Conservation (phyloP, 2,113 vertebrate genomes). For the Pomatorhinus ruficollis region DNA sequence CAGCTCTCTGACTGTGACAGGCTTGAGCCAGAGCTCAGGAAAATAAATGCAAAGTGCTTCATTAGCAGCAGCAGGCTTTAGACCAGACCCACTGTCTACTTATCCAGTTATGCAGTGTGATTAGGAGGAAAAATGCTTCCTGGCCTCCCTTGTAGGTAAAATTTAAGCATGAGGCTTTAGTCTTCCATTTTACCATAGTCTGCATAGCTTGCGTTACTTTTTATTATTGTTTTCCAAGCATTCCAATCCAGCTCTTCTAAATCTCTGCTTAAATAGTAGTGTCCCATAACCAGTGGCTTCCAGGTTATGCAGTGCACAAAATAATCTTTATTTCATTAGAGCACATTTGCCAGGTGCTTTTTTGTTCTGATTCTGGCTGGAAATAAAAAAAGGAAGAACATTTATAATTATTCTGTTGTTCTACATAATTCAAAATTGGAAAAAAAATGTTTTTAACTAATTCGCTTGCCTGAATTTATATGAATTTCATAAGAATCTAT, state of each 20-base stretch:
- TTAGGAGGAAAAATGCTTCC: slow-evolving; percentile 16
- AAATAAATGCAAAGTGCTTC: not conserved
- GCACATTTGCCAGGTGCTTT: not conserved
- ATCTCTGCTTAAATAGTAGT: not conserved
- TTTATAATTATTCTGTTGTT: not conserved
- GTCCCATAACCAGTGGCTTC: not conserved
- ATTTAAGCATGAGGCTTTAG: slow-evolving; percentile 1
- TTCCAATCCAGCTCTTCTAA: not conserved
- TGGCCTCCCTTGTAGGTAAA: not conserved
- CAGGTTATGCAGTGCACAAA: not conserved
- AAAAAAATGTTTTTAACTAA: not conserved
- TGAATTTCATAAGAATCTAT: not conserved
- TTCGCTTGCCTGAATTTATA: not conserved
- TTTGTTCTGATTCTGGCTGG: not conserved
- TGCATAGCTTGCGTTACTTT: not conserved
- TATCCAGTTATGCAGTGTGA: not conserved
- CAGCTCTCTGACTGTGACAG: not conserved
- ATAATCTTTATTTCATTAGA: not conserved
- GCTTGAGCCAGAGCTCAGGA: not conserved
- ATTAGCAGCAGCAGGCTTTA: not conserved
- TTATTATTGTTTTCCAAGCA: not conserved
- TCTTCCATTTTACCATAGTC: not conserved
- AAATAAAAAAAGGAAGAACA: not conserved
- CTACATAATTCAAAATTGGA: not conserved
- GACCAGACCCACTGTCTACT: not conserved